A percentile compares a stretch with the other conserved stretches of the same genome.
phyloP scores from a whole-genome alignment of 2,888 invertebrate species.

The Mycalesis mineus region DNA sequence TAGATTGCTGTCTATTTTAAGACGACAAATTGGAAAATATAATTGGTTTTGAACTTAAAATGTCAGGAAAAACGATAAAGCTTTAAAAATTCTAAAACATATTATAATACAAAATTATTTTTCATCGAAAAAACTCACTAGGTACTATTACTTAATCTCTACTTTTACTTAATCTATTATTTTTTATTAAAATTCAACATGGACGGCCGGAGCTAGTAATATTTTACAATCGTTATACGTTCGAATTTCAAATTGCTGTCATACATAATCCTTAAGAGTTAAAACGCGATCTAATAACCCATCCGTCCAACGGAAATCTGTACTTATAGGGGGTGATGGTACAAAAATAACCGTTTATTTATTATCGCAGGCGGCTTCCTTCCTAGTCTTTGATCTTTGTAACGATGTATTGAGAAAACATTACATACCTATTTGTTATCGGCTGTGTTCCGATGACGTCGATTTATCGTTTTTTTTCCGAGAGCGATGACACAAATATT shows the following conservation, averaged over 20 bases:
- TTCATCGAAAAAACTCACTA: too few species aligned
- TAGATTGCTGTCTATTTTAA: too few species aligned
- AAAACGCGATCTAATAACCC: conserved; percentile 20
- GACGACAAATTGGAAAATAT: too few species aligned
- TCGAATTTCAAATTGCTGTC: not conserved
- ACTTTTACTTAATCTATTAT: too few species aligned
- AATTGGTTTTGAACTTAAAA: too few species aligned
- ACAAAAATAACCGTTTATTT: conserved; percentile 39
- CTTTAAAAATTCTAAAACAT: too few species aligned
- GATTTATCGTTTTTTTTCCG: not conserved
- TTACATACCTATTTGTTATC: conserved; percentile 3
- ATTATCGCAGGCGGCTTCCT: conserved; percentile 35
- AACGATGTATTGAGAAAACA: conserved; percentile 17
- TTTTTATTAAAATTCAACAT: too few species aligned
- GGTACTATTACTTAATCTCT: too few species aligned
- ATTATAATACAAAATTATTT: too few species aligned
- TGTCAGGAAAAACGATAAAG: too few species aligned
- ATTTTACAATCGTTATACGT: not conserved
- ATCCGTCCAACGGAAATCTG: conserved; percentile 33
- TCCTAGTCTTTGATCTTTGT: conserved; percentile 36
- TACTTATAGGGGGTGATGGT: conserved; percentile 34
- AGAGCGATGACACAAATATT: not conserved
- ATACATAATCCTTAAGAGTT: not conserved
- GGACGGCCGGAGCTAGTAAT: too few species aligned
- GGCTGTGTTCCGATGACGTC: not conserved